Base-by-base conservation (phyloP, 2,797 vertebrate species). In the Denticeps clupeoides region DNA sequence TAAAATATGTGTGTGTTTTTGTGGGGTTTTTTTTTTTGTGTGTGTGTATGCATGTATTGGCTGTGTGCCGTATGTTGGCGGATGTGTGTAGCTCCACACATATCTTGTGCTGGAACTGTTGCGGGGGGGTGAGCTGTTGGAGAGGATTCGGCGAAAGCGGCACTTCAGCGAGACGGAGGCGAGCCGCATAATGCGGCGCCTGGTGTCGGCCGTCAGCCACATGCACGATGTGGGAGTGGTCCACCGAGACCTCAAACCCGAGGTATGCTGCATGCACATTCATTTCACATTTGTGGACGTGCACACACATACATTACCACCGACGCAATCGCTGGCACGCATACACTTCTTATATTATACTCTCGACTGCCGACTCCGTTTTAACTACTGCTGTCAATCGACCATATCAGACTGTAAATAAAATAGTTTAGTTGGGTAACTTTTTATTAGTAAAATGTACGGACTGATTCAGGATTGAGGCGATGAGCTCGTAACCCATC, bases 191-290 rank as follows among this genome's bases (percentile, higher is more conserved):
- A 99, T 97, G 93, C 80, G 92, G 55, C 88, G 82, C 46, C 87
- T 99, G 26, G 93, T 97, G 49, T 97, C 95, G 0, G 95, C 95
- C 0, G 95, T 94, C 57, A 99, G 93, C 75, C 93, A 99, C 73
- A 99, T 99, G 95, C 95, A 99, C 0, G 95, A 97, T 11, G 95
- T 95, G 0, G 93, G 95, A 18, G 95, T 99, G 45, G 93, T 99
- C 56, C 93, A 99, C 33, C 73, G 95, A 49, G 95, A 99, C 64
- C 82, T 97, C 52, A 99, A 99, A 66, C 93, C 95, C 1, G 93
- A 97, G 93, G 94, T 97, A 89, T 2, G 16, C n/a, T n/a, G n/a
- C n/a, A n/a, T n/a, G n/a, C n/a, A n/a, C n/a, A n/a, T n/a, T n/a
- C n/a, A n/a, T n/a, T n/a, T n/a, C n/a, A n/a, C n/a, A n/a, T n/a